These are phyloP conservation scores for Porites rus DNA, from an alignment of 92 coral and sea anemone species.

Conservation along the genomic window DNA sequence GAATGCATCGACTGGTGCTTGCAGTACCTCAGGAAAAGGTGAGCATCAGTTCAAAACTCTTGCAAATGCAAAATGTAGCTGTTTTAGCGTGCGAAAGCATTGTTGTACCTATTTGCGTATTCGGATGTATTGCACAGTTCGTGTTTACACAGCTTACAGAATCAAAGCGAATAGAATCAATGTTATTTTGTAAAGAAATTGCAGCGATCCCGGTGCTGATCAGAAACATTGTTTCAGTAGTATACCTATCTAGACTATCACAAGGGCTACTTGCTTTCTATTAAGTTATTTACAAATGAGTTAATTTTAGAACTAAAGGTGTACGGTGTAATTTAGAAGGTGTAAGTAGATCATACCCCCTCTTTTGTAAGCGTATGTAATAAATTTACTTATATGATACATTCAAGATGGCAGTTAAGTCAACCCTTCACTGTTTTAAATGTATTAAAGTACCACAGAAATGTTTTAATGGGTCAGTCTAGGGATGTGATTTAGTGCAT, in stretches of 20 bases:
- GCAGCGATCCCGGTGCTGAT: not conserved
- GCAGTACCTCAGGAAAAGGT: conserved; percentile 85
- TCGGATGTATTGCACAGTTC: not conserved
- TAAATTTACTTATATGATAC: not conserved
- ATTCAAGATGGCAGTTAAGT: not conserved
- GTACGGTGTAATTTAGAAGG: not conserved
- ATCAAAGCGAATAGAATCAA: not conserved
- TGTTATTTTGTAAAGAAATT: not conserved
- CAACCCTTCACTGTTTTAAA: not conserved
- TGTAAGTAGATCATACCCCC: not conserved
- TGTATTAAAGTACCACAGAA: not conserved
- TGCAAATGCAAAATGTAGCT: not conserved
- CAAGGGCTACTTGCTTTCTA: too few species aligned
- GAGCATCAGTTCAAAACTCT: not conserved
- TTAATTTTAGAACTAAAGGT: not conserved
- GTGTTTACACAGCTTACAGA: conserved; percentile 22
- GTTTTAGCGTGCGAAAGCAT: conserved; percentile 8
- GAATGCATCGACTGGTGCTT: conserved; percentile 82
- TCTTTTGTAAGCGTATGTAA: too few species aligned
- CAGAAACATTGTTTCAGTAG: not conserved
- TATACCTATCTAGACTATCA: not conserved
- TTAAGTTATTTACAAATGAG: not conserved
- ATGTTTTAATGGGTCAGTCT: conserved; percentile 1
- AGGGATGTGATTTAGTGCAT: not conserved
- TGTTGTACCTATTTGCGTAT: not conserved